Base-by-base conservation (phyloP, 2,888 invertebrate genomes). In the Diaperis boleti region DNA sequence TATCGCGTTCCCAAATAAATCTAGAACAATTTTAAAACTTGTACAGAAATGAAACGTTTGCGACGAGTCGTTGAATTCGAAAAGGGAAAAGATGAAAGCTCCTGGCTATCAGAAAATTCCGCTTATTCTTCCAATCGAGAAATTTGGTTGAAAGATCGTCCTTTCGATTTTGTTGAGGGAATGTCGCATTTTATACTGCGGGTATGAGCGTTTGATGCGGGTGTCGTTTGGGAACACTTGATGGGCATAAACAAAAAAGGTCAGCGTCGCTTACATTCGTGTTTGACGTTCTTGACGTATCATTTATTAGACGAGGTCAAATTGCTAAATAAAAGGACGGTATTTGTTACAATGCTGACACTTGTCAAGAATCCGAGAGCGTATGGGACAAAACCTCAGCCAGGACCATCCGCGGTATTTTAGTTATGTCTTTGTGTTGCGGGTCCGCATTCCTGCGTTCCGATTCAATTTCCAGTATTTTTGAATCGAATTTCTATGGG, bases 231-330 rank as follows among this genome's bases (percentile, higher is more conserved):
- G 11, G 50, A 59, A 59, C 33, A 59, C 31, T 59, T 49, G 59
- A 49, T 50, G 49, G 59, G 33, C 10, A 56, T 56, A 44, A 59
- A 59, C 59, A 59, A 59, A 59, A 59, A 59, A 49, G 59, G 59
- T 49, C 49, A 56, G 18, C 45, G 18, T 29, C 37, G 59, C 31
- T 49, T 59, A 59, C 59, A 59, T 59, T 49, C 50, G 59, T 54
- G 47, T 67, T 69, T 66, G 66, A 68, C 66, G 54, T 60, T 50
- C 62, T 55, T 59, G 67, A 65, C 69, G 62, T 54, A 56, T 67
- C 64, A 68, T 70, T 70, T 67, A 70, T 68, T 68, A 68, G 64
- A 20, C 59, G 65, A 64, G 64, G 64, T 68, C 65, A 68, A 68
- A 68, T 67, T 67, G 63, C 60, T 66, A 66, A 70, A 70, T 70